Evolutionary conservation across 2,888 invertebrate genomes (phyloP), one percentile per base, ranked within the genome.

Genomic region (Aleiodes testaceus): DNA sequence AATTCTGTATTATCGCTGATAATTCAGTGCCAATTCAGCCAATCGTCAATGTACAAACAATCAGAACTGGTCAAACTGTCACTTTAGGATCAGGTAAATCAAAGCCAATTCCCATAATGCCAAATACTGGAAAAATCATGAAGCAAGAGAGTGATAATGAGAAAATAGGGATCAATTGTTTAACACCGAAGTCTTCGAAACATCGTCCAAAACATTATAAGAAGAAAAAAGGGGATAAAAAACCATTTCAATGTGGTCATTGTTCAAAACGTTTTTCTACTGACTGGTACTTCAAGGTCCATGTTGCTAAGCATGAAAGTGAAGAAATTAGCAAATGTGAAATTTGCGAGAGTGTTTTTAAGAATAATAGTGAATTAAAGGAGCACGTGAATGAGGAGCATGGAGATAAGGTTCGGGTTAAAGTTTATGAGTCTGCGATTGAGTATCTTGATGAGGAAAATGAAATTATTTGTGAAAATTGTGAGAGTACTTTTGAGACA

Each of bases 211-310:
- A 70, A 63, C 50, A 68, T 49, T 68, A 72, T 61, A 72, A 72
- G 20, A 74, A 64, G 52, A 74, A 73, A 55, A 73, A 72, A 50
- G 64, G 45, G 2, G 47, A 68, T 1, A 75, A 74, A 9, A 84
- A 78, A 72, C 75, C 76, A 5, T 86, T 84, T 50, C 76, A 79
- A 14, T 87, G 87, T 67, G 75, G 78, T 0, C 82, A 80, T 26
- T 87, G 87, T 22, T 73, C 77, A 2, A 87, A 87, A 59, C 70
- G 77, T 63, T 82, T 87, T n/a, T 82, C 81, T 11, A 84, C 86
- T 1, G 80, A 84, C 45, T 87, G 86, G 82, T 87, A 87, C 64
- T 87, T 86, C 49, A 85, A 84, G 52, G 76, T 83, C 16, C 87
- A 87, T 14, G 75, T 86, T 3, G 83, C 84, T 0, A 80, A 78